A percentile compares a stretch with the other conserved stretches of the same genome.
Conservation (phyloP, 2,113 vertebrate species). For the zebrafish (Danio rerio) region DNA sequence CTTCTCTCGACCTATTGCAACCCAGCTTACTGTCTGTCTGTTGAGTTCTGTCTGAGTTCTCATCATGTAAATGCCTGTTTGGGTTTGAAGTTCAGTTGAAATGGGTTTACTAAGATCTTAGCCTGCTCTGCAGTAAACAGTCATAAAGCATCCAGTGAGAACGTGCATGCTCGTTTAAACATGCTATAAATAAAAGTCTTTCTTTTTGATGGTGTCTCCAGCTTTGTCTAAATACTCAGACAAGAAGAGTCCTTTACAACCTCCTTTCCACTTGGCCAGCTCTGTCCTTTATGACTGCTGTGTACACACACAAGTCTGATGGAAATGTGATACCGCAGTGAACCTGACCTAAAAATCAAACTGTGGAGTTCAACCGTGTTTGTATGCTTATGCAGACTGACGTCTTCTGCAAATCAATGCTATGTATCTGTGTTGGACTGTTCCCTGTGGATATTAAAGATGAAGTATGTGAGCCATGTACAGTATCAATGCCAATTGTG, state of each 20-base stretch:
- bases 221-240: conserved; percentile 48
- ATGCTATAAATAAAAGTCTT: conserved; percentile 39
- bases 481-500: no score
- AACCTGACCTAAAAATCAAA: no score
- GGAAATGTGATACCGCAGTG: no score
- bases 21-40: background rate
- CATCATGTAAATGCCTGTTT: conserved; percentile 20
- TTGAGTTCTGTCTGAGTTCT: conserved; percentile 21
- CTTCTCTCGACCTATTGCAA: no score
- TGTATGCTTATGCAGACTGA: background rate
- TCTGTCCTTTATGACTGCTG: conserved; percentile 17
- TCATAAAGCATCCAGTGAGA: conserved; percentile 35
- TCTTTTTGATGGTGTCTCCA: conserved; percentile 50
- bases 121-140: conserved; percentile 37
- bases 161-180: conserved; percentile 28
- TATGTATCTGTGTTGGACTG: background rate
- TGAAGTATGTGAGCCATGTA: no score
- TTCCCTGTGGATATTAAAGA: background rate
- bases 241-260: conserved; percentile 45
- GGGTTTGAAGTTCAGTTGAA: conserved; percentile 37
- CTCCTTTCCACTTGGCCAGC: conserved; percentile 35
- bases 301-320: no score
- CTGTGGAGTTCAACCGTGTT: background rate
- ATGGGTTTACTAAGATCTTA: conserved; percentile 36
- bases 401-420: background rate